A percentile compares a stretch with the other conserved stretches of the same genome.
phyloP scores from a whole-genome alignment of 92 coral and sea anemone species.

The Palythoa heliodiscus region DNA sequence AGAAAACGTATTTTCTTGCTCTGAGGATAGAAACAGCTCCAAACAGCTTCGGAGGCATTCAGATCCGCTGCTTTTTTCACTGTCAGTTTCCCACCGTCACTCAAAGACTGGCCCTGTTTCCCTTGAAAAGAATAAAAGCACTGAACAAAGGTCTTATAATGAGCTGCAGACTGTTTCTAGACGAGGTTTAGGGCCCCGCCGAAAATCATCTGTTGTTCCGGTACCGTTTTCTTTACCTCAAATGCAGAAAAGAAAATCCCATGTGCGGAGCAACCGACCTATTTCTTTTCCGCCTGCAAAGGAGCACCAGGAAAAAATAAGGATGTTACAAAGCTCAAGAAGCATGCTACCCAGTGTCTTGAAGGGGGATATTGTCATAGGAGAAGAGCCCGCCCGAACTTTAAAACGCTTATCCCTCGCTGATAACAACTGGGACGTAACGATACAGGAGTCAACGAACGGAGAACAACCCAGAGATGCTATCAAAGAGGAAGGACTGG shows the following conservation, averaged over 20 bases:
- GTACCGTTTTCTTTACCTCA: constrained; percentile 46
- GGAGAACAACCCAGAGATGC: background rate
- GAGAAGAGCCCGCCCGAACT: background rate
- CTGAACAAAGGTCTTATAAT: background rate
- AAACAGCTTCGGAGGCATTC: constrained; percentile 55
- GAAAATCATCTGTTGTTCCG: constrained; percentile 63
- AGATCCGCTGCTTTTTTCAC: constrained; percentile 51
- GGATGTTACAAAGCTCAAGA: constrained; percentile 12
- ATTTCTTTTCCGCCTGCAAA: constrained; percentile 58
- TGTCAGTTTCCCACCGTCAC: background rate
- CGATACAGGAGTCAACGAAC: background rate
- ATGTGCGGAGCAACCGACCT: constrained; percentile 20
- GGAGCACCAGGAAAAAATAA: constrained; percentile 11
- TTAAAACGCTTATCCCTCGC: background rate
- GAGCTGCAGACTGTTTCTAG: background rate
- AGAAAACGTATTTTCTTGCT: background rate
- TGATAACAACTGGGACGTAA: background rate
- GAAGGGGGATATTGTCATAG: background rate
- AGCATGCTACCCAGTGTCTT: background rate
- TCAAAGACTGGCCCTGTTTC: background rate
- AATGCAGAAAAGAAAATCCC: constrained; percentile 17
- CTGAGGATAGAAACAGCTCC: background rate
- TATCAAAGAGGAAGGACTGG: background rate
- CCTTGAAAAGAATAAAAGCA: background rate
- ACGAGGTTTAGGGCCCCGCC: background rate